phyloP scores from a whole-genome alignment of 2,888 invertebrate genomes.

The Tenodera sinensis region DNA sequence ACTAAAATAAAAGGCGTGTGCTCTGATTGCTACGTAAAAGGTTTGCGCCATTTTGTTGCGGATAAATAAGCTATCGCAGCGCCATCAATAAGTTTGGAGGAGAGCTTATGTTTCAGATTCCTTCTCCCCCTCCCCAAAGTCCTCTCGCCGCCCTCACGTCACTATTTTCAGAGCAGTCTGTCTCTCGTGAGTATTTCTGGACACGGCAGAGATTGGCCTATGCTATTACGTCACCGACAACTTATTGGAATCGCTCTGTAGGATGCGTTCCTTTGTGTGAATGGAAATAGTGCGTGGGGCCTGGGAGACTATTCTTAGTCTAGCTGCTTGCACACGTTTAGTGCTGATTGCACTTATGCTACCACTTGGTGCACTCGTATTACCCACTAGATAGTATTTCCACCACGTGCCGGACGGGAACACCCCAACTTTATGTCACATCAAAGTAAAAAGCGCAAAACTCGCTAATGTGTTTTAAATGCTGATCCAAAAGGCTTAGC shows the following conservation, averaged over 20 bases:
- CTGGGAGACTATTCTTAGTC: background rate
- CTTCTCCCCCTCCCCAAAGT: background rate
- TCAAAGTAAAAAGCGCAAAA: no score
- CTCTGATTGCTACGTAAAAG: background rate
- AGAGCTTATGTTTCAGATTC: background rate
- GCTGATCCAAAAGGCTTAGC: no score
- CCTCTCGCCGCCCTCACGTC: background rate
- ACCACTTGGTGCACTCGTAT: no score
- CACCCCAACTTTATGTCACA: background rate
- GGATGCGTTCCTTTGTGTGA: slow-evolving; percentile 21
- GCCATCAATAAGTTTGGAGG: background rate
- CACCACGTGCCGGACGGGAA: background rate
- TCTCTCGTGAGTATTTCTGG: background rate
- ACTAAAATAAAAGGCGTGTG: no score
- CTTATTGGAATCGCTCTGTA: background rate
- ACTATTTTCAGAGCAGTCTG: slow-evolving; percentile 20
- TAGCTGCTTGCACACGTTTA: background rate
- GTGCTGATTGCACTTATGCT: no score
- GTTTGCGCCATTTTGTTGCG: background rate
- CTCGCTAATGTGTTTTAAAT: no score
- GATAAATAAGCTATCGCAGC: background rate
- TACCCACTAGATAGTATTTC: no score
- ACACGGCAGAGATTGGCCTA: background rate
- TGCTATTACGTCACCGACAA: background rate
- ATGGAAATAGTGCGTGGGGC: slow-evolving; percentile 19